Base-by-base conservation (phyloP, 2,888 invertebrate genomes). In the Archips crataeganus region DNA sequence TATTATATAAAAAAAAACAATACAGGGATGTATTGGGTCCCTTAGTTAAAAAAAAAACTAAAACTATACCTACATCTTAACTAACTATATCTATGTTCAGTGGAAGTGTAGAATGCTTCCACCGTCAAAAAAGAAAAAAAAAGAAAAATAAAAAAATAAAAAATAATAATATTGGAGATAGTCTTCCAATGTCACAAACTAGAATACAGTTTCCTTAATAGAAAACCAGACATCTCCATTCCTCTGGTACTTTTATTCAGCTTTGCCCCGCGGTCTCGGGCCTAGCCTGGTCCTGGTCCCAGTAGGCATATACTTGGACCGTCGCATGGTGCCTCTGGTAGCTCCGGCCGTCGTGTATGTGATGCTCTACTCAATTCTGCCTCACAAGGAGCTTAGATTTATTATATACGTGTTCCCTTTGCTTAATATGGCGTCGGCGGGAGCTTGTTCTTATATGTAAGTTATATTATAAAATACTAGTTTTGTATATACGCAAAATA, bases 201-300 rank as follows among this genome's bases (percentile, higher is more conserved):
- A 57, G 10, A 32, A 10, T 11, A 10, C 11, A 49, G 62, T 34
- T 61, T 54, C 85, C 87, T 92, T 92, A 87, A 92, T 82, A 75
- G 47, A 4, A 71, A 65, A 65, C 79, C 90, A 98, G 98, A 98
- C 98, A 61, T 97, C 97, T 5, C 99, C 99, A 74, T 99, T 99
- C 90, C 90, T 98, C 2, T 99, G 99, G 99, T 99, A 99, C 90
- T 99, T 99, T 89, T 99, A 99, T 89, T 99, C 99, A 0, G 99
- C 99, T 0, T 94, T 99, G 57, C 99, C 99, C 0, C 95, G 99
- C 71, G 98, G 98, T 0, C 95, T 99, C 87, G 98, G 97, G 0
- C 95, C 97, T 0, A 98, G 98, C 36, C 86, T 98, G 36, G 84
- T 98, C 9, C 94, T 99, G 63, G 95, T 98, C 70, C 98, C 98